Conservation (phyloP, 2,113 vertebrate genomes). For the Leptobrachium ailaonicum region DNA sequence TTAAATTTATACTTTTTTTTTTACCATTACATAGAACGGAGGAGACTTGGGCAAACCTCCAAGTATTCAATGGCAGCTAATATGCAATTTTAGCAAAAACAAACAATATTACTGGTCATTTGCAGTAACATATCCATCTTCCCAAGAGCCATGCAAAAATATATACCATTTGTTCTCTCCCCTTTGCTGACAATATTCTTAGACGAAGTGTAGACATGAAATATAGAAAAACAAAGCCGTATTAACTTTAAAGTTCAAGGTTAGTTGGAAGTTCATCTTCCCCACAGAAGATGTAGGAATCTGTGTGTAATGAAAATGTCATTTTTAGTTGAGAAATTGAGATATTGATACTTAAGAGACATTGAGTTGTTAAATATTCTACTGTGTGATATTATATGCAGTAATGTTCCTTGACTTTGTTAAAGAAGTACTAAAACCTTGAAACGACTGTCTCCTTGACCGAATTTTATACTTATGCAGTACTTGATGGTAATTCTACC, state of each 20-base stretch:
- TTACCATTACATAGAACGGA: no score
- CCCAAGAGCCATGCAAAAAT: no score
- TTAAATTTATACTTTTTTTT: no score
- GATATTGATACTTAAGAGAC: not conserved
- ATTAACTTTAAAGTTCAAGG: not conserved
- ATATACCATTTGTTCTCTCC: not conserved
- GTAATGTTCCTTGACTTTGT: not conserved
- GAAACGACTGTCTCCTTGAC: not conserved
- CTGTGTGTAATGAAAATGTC: not conserved
- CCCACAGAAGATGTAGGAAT: not conserved
- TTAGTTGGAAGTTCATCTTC: not conserved
- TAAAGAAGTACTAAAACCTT: not conserved
- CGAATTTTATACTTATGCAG: not conserved
- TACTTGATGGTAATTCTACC: not conserved
- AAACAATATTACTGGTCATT: no score
- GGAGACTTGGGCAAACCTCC: no score
- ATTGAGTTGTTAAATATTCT: slow-evolving; percentile 1
- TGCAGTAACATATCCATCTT: no score
- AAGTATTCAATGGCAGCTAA: no score
- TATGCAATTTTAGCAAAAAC: no score
- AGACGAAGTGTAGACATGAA: not conserved
- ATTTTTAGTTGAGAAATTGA: not conserved
- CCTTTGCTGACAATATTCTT: not conserved
- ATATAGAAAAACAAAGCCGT: not conserved
- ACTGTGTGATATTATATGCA: not conserved